Evolutionary conservation across 2,797 vertebrate genomes (phyloP), one percentile per base, ranked within the genome.

Genomic region (Pelodytes ibericus): DNA sequence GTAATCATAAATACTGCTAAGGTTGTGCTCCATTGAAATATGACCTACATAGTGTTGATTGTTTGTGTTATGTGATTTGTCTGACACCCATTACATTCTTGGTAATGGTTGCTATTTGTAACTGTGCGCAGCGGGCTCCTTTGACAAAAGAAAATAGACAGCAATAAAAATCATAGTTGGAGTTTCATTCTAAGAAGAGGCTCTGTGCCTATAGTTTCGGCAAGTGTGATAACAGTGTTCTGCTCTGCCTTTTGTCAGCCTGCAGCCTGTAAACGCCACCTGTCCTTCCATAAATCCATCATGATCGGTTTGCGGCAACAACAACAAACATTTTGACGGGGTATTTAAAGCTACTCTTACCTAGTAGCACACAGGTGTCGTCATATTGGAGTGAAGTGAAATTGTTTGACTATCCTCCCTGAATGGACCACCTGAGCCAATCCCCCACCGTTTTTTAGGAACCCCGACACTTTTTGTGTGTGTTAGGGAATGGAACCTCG

Each of bases 171-270:
- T 91, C 92, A 94, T 94, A 93, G 93, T 94, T 93, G 90, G 88
- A 92, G 91, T 92, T 91, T 86, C 90, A 92, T 91, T 90, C 89
- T 84, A 86, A 89, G 89, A 91, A 89, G 88, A 66, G 84, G 89
- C 83, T 87, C 87, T 83, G 82, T 88, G 89, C 89, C 84, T 92
- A 92, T 94, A 94, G 94, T 97, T 96, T 96, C 94, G 94, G 95
- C 89, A 92, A 96, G 94, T 96, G 94, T 95, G 94, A 97, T 97
- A 98, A 97, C 95, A 95, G 93, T 94, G 94, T 94, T 92, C 92
- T 94, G 95, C 96, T 95, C 94, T 93, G 93, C 93, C 93, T 95
- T 93, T 96, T 97, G 95, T 96, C 94, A 94, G 95, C 92, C 93
- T 93, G 94, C 93, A 93, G 92, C 93, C 94, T 90, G 89, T 94